Conservation (phyloP, 2,888 invertebrate genomes). For the Spodoptera picta region DNA sequence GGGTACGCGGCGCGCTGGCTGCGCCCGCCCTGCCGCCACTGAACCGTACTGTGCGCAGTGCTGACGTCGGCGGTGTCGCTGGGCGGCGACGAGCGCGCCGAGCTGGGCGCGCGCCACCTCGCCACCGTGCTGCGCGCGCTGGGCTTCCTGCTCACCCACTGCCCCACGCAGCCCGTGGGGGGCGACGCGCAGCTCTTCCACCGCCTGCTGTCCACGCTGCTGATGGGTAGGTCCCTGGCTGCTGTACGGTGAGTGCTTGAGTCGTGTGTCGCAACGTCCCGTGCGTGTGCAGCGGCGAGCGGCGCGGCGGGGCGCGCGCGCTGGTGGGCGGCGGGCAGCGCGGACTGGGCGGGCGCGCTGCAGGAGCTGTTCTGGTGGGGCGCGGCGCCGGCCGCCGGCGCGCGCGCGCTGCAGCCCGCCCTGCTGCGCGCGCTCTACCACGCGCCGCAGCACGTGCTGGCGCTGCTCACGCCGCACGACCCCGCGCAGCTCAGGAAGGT, state of each 20-base stretch:
- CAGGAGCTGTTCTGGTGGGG: constrained; percentile 81
- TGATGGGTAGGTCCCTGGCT: constrained; percentile 71
- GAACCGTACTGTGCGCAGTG: constrained; percentile 59
- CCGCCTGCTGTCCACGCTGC: constrained; percentile 84
- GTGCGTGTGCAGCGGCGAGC: constrained; percentile 65
- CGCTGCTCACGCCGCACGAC: constrained; percentile 72
- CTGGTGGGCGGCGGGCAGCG: constrained; percentile 73
- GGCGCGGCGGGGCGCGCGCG: constrained; percentile 61
- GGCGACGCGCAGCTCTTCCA: constrained; percentile 78
- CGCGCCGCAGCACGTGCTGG: constrained; percentile 71
- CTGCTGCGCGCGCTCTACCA: constrained; percentile 77
- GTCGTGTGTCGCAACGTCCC: neutral
- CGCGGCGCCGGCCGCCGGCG: constrained; percentile 64
- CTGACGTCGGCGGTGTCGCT: constrained; percentile 75
- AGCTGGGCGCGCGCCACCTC: constrained; percentile 86
- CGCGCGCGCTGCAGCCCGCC: constrained; percentile 69
- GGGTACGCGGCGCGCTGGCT: neutral
- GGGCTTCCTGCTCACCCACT: constrained; percentile 76
- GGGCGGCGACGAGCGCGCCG: constrained; percentile 71
- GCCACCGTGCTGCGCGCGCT: constrained; percentile 84
- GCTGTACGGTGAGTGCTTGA: no score
- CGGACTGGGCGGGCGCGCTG: constrained; percentile 73
- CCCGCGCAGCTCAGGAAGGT: constrained; percentile 77
- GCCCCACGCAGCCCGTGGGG: constrained; percentile 67
- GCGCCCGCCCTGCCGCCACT: neutral